These are phyloP conservation scores for Octodon degus DNA, from an alignment of 2,113 vertebrate species.

Conservation along the genomic window DNA sequence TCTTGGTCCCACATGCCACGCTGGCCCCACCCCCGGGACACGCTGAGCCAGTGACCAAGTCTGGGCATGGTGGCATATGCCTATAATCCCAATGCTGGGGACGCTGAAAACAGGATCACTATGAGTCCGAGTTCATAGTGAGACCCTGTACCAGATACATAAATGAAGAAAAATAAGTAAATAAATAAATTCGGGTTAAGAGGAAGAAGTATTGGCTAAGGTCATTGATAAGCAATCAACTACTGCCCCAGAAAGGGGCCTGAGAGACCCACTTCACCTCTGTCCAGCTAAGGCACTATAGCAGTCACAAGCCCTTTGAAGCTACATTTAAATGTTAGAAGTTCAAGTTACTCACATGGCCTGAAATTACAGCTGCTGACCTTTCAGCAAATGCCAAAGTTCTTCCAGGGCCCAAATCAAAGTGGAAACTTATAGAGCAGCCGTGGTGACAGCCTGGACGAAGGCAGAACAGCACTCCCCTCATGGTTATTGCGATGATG, in stretches of 20 bases:
- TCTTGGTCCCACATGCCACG: no score
- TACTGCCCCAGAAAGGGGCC: neutral
- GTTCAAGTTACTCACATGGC: slow-evolving; percentile 1
- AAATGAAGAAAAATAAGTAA: no score
- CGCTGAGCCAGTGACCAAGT: no score
- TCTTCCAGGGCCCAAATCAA: slow-evolving; percentile 47
- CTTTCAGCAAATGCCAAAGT: slow-evolving; percentile 86
- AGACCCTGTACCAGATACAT: no score
- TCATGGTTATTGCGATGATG: neutral
- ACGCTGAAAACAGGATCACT: no score
- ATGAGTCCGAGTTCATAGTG: no score
- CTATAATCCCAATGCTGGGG: no score
- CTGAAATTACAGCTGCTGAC: slow-evolving; percentile 81
- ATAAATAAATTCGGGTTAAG: neutral
- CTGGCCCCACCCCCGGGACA: no score
- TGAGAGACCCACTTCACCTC: neutral
- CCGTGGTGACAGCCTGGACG: accelerated
- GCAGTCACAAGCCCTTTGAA: slow-evolving; percentile 53
- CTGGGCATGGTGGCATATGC: no score
- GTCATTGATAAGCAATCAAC: neutral
- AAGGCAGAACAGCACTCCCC: neutral
- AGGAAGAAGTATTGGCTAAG: neutral
- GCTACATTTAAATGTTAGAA: slow-evolving; percentile 65
- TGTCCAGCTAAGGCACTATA: neutral
- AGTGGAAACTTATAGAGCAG: neutral